These are phyloP conservation scores for Drosophila meridionalis DNA, from an alignment of 2,888 invertebrate species.

Conservation along the genomic window DNA sequence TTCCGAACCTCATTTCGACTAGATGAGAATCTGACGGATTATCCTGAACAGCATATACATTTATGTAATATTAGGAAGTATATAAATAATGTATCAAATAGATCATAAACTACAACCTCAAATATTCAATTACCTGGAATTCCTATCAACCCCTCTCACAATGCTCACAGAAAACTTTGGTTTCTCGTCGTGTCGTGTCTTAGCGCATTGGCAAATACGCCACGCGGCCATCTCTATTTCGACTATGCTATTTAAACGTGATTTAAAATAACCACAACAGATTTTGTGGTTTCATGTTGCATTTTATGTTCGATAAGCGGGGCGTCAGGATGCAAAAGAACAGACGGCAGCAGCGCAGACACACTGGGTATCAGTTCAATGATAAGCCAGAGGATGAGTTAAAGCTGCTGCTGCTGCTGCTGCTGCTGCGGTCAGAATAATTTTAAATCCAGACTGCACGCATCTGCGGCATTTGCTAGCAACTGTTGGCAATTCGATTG, in stretches of 20 bases:
- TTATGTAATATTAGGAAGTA: too few relatives aligned
- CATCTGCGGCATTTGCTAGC: constrained; percentile 30
- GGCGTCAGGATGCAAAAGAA: constrained; percentile 34
- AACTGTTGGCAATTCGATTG: constrained; percentile 22
- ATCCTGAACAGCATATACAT: too few relatives aligned
- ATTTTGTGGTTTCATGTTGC: constrained; percentile 75
- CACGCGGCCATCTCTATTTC: constrained; percentile 13
- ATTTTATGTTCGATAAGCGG: constrained; percentile 71
- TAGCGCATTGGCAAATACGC: background rate
- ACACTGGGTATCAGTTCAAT: constrained; percentile 30
- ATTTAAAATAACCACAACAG: constrained; percentile 76
- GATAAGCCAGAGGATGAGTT: constrained; percentile 21
- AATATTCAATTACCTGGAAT: too few relatives aligned
- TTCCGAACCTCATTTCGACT: too few relatives aligned
- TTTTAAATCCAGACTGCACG: constrained; percentile 57
- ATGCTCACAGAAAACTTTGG: background rate
- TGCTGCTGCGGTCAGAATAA: constrained; percentile 49
- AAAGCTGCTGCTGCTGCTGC: constrained; percentile 21
- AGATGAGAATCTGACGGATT: too few relatives aligned
- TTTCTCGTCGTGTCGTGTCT: background rate
- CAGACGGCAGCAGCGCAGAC: constrained; percentile 33
- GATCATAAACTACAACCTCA: too few relatives aligned
- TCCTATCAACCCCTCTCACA: too few relatives aligned
- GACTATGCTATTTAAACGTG: constrained; percentile 65
- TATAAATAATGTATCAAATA: too few relatives aligned